A percentile compares a stretch with the other conserved stretches of the same genome.
phyloP scores from a whole-genome alignment of 1,140 invertebrate genomes.

The Cydia strobilella region DNA sequence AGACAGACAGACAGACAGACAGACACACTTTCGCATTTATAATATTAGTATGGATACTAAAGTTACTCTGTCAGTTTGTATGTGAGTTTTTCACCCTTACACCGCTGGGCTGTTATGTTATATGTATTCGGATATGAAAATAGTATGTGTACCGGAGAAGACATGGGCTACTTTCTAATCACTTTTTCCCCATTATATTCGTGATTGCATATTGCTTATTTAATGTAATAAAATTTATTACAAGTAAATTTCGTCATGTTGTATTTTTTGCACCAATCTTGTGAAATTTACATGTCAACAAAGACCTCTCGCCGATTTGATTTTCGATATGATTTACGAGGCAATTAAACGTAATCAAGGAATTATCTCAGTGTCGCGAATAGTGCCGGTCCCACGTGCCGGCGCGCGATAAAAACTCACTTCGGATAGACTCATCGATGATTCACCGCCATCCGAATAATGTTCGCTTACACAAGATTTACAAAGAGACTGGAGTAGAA shows the following conservation, averaged over 20 bases:
- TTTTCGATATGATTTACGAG: slow-evolving; percentile 11
- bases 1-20: no score
- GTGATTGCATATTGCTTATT: not conserved
- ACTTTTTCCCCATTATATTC: no score
- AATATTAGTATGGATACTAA: no score
- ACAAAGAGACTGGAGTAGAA: slow-evolving; percentile 59
- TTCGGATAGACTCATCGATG: slow-evolving; percentile 77
- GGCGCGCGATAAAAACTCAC: slow-evolving; percentile 70
- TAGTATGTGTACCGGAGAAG: no score
- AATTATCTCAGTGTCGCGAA: slow-evolving; percentile 23
- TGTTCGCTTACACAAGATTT: slow-evolving; percentile 70
- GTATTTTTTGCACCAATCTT: not conserved
- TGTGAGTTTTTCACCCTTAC: no score
- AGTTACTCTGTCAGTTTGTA: not conserved
- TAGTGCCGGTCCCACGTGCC: slow-evolving; percentile 19
- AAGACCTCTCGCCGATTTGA: not conserved
- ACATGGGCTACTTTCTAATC: no score
- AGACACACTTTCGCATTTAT: no score
- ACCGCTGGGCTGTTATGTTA: no score
- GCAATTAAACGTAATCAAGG: not conserved
- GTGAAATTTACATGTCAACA: not conserved
- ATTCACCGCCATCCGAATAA: slow-evolving; percentile 73
- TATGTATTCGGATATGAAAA: no score
- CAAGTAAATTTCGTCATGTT: not conserved
- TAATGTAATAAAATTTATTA: not conserved